Conservation (phyloP, 1,140 invertebrate genomes). For the Ridgeia piscesae region DNA sequence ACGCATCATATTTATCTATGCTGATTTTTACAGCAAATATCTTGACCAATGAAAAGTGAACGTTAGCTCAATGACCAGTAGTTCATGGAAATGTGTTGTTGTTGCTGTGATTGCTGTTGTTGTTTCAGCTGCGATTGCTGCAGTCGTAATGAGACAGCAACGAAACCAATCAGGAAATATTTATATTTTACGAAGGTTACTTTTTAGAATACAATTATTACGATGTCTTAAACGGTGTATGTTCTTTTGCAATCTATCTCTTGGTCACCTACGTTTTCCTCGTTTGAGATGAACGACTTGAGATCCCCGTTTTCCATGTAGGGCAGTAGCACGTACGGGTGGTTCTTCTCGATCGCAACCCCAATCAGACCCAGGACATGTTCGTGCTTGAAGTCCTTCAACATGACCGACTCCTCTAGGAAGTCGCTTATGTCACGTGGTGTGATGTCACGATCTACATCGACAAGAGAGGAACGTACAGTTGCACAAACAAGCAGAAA, state of each 20-base stretch:
- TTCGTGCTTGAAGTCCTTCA: slow-evolving; percentile 17
- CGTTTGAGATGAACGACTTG: slow-evolving; percentile 42
- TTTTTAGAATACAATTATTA: background rate
- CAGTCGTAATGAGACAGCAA: no score
- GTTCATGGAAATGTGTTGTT: no score
- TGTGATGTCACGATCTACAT: slow-evolving; percentile 7
- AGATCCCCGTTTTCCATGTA: slow-evolving; percentile 52
- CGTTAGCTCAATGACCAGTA: no score
- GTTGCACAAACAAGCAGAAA: background rate
- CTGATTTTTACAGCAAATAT: no score
- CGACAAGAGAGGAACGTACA: background rate
- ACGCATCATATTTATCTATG: no score
- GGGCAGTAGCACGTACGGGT: slow-evolving; percentile 48
- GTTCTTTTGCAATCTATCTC: background rate
- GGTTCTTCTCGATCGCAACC: slow-evolving; percentile 38
- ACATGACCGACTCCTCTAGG: slow-evolving; percentile 17
- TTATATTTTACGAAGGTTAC: background rate
- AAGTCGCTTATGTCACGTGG: background rate
- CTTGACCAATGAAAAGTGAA: no score
- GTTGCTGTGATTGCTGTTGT: no score
- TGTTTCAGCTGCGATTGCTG: no score
- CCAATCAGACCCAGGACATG: slow-evolving; percentile 41
- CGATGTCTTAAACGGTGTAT: background rate
- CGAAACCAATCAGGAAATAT: no score
- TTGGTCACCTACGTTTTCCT: slow-evolving; percentile 38